Percentiles rank a stretch among this genome's conserved stretches.
phyloP scores from a whole-genome alignment of 1,140 invertebrate species.

The Notospermus geniculatus region DNA sequence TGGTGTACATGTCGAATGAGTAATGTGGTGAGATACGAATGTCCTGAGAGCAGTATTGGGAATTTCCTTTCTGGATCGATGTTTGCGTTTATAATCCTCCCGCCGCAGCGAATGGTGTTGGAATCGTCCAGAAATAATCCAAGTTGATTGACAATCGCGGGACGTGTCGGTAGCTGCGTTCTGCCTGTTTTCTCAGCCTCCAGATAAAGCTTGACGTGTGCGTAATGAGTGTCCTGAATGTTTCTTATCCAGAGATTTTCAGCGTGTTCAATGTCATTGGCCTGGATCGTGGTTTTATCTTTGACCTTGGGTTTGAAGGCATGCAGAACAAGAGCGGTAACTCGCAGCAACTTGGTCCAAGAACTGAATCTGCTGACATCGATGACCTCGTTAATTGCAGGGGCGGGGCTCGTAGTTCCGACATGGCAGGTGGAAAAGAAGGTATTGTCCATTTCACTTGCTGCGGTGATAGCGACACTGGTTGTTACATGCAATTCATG shows the following conservation, averaged over 20 bases:
- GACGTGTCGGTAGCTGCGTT: background rate
- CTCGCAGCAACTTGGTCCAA: conserved; percentile 1
- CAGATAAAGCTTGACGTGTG: background rate
- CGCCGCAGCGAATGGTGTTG: background rate
- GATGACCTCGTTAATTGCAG: background rate
- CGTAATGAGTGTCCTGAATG: background rate
- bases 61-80: background rate
- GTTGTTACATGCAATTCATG: no score
- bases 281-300: background rate
- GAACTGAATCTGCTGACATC: conserved; percentile 5
- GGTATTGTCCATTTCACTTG: no score
- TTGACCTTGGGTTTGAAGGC: conserved; percentile 1
- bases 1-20: background rate
- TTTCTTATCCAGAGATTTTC: background rate
- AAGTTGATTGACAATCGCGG: background rate
- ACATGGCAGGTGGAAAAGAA: no score
- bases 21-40: background rate
- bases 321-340: background rate
- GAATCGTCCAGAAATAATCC: background rate
- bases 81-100: background rate
- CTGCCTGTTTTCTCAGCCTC: background rate
- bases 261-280: background rate
- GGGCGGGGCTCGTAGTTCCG: background rate
- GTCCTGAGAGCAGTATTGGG: background rate
- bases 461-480: no score